Base-by-base conservation (phyloP, 2,888 invertebrate genomes). In the Dexiosoma caninum region DNA sequence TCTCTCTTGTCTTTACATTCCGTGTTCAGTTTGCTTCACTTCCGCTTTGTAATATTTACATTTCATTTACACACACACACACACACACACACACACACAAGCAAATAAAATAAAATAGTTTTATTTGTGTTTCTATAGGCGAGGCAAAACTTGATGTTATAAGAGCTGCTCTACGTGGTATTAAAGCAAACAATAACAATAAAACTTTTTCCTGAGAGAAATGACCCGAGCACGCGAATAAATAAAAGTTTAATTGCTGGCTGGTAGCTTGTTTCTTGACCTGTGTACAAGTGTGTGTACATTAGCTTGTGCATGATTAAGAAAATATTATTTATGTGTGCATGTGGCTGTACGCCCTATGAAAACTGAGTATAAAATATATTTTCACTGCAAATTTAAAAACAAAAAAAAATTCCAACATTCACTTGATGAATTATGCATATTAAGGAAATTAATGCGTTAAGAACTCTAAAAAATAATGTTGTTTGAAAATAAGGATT, bases 161-260 rank as follows among this genome's bases (percentile, higher is more conserved):
- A 75, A 75, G 59, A 67, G 59, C 27, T 67, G 59, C 27, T 67
- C 16, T 42, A 67, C 16, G 53, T 53, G 30, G 23, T 14, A 19
- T 53, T 30, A 7, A 77, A 46, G 55, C 37, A 64, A 55, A 70
- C n/a, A 78, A 78, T 62, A 51, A 49, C 49, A 42, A 27, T 8
- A 37, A 69, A 60, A 66, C 12, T 72, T 78, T 66, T 72, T 32
- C 49, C 40, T 6, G 32, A 49, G 67, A 67, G 67, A 76, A 81
- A 62, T 72, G 66, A 72, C 76, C 59, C 75, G 37, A 46, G 70
- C 66, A 30, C 71, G 72, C 60, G 79, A 71, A 69, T 81, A 81
- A 81, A 76, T 62, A 76, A 67, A 81, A 46, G 49, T 62, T 81
- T 81, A 76, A 81, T 72, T 81, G 71, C 67, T 72, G 67, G 71